Percentiles rank a stretch among this genome's conserved stretches.
Evolutionary conservation across 1,140 invertebrate species (phyloP).

Genomic region (Monochamus saltuarius): DNA sequence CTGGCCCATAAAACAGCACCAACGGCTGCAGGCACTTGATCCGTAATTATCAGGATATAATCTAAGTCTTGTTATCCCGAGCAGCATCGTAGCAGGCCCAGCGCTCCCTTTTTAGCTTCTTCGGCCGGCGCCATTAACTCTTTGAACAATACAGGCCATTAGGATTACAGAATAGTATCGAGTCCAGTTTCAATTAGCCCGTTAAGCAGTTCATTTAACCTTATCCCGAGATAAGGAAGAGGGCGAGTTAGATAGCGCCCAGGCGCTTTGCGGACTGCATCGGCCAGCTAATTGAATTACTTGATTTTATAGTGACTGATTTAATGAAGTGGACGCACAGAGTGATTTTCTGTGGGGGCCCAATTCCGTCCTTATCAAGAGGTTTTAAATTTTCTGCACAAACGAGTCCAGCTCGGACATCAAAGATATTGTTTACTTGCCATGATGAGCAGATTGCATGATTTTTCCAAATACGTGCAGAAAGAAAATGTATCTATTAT

Average conservation of each 20-base stretch:
- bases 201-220: slow-evolving; percentile 33
- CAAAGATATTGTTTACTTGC: neutral
- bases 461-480: too few relatives aligned
- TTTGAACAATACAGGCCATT: too few relatives aligned
- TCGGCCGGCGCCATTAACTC: too few relatives aligned
- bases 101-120: too few relatives aligned
- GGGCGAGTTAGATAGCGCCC: slow-evolving; percentile 26
- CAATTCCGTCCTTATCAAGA: neutral
- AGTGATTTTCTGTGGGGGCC: neutral
- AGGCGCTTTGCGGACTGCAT: slow-evolving; percentile 11
- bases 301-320: slow-evolving; percentile 27
- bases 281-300: slow-evolving; percentile 25
- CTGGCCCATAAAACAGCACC: too few relatives aligned
- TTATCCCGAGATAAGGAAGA: slow-evolving; percentile 35
- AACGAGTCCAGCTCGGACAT: neutral
- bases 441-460: too few relatives aligned
- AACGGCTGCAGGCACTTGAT: too few relatives aligned
- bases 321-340: slow-evolving; percentile 29
- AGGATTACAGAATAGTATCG: slow-evolving; percentile 13
- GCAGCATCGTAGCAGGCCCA: too few relatives aligned
- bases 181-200: slow-evolving; percentile 37
- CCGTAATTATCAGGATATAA: too few relatives aligned
- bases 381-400: neutral
- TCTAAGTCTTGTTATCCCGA: too few relatives aligned
- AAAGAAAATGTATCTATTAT: too few relatives aligned